A percentile compares a stretch with the other conserved stretches of the same genome.
Evolutionary conservation across 2,888 invertebrate genomes (phyloP).

Genomic region (Marronus borbonicus): DNA sequence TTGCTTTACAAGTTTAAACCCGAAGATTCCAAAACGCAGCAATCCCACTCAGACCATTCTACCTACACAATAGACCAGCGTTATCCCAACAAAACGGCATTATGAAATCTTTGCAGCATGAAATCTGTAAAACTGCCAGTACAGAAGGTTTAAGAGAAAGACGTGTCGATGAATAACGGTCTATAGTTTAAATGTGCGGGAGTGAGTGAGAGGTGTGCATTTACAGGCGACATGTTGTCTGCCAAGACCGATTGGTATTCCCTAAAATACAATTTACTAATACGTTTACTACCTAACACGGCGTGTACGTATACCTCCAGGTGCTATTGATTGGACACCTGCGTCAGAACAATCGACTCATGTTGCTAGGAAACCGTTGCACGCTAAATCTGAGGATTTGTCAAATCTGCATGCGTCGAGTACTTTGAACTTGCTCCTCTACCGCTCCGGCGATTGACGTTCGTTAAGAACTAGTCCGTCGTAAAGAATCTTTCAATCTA

Average conservation of each 20-base stretch:
- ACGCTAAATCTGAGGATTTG: conserved; percentile 69
- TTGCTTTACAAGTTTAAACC: no score
- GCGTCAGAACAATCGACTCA: conserved; percentile 68
- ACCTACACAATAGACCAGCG: neutral
- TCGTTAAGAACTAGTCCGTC: conserved; percentile 18
- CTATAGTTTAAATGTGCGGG: neutral
- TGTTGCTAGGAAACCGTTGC: conserved; percentile 70
- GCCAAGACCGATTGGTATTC: conserved; percentile 61
- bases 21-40: no score
- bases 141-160: conserved; percentile 1
- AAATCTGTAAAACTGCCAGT: conserved; percentile 12
- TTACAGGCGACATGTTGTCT: conserved; percentile 65
- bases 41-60: neutral
- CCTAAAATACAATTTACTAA: conserved; percentile 60
- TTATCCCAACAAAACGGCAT: neutral
- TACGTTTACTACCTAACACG: conserved; percentile 59
- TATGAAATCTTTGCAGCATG: neutral
- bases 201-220: conserved; percentile 28
- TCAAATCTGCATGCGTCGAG: conserved; percentile 68
- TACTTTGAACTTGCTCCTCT: conserved; percentile 48
- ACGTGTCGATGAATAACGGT: conserved; percentile 29
- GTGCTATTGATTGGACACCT: conserved; percentile 71
- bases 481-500: neutral
- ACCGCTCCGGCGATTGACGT: conserved; percentile 13
- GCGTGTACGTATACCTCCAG: conserved; percentile 60